These are phyloP conservation scores for Lepus europaeus DNA, from an alignment of 2,113 vertebrate genomes.

Conservation along the genomic window DNA sequence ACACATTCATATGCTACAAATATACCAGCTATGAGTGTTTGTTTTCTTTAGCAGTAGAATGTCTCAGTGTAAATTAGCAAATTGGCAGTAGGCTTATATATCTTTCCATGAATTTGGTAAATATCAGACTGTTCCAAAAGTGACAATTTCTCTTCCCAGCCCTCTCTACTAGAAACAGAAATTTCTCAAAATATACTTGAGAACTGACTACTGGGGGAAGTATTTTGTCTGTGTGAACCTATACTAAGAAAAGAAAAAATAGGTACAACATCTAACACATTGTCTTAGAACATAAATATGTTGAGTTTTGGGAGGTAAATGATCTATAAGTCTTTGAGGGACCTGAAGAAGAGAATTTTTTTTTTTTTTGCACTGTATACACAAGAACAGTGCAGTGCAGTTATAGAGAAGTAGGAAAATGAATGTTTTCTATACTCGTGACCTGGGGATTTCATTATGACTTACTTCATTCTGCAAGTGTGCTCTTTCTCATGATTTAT, in stretches of 20 bases:
- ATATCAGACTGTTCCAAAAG: not conserved
- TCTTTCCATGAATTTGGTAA: not conserved
- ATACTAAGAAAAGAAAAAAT: not conserved
- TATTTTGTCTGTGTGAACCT: not conserved
- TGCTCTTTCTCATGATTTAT: not conserved
- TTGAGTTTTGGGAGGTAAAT: conserved; percentile 38
- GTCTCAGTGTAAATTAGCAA: conserved; percentile 35
- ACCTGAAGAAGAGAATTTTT: not conserved
- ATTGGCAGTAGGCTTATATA: not conserved
- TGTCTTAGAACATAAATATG: not conserved
- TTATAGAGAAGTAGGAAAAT: not conserved
- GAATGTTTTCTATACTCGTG: not conserved
- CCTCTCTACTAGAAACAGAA: not conserved
- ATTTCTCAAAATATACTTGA: not conserved
- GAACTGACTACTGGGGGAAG: not conserved
- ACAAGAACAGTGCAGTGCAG: not conserved
- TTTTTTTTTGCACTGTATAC: not conserved
- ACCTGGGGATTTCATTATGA: not conserved
- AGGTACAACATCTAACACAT: not conserved
- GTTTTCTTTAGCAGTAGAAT: not conserved
- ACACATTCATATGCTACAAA: no score
- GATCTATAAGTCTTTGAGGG: not conserved
- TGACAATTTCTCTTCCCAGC: not conserved
- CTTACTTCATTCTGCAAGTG: conserved; percentile 9
- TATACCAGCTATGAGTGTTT: not conserved